phyloP scores from a whole-genome alignment of 92 coral and sea anemone genomes.

The Blastomussa wellsi region DNA sequence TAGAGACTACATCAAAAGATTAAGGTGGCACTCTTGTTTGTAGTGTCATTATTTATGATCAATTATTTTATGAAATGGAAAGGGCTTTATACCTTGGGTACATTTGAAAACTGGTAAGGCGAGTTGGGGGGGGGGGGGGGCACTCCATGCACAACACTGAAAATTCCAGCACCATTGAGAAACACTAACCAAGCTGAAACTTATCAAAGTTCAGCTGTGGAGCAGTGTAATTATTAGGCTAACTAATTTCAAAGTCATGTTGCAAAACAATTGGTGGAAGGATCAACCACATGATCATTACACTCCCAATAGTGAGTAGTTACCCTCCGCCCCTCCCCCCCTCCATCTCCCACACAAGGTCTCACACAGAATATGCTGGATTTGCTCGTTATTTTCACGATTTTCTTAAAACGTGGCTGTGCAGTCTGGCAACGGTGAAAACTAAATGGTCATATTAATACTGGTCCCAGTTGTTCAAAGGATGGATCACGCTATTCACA shows the following conservation, averaged over 20 bases:
- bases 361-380: not conserved
- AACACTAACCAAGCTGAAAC: not conserved
- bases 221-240: too few species aligned
- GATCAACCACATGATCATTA: too few species aligned
- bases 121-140: not conserved
- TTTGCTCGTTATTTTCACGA: not conserved
- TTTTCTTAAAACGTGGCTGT: not conserved
- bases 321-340: too few species aligned
- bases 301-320: too few species aligned
- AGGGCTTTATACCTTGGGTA: not conserved
- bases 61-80: not conserved
- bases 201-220: not conserved
- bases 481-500: too few species aligned
- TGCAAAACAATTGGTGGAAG: too few species aligned
- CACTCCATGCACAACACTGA: not conserved
- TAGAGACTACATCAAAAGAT: not conserved
- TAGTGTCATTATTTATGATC: not conserved
- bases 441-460: not conserved
- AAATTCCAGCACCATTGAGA: not conserved
- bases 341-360: too few species aligned
- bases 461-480: too few species aligned
- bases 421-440: too few species aligned
- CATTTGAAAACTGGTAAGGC: not conserved
- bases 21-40: not conserved
- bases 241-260: too few species aligned